phyloP scores from a whole-genome alignment of 2,888 invertebrate species.

The Acanthosepion pharaonis region DNA sequence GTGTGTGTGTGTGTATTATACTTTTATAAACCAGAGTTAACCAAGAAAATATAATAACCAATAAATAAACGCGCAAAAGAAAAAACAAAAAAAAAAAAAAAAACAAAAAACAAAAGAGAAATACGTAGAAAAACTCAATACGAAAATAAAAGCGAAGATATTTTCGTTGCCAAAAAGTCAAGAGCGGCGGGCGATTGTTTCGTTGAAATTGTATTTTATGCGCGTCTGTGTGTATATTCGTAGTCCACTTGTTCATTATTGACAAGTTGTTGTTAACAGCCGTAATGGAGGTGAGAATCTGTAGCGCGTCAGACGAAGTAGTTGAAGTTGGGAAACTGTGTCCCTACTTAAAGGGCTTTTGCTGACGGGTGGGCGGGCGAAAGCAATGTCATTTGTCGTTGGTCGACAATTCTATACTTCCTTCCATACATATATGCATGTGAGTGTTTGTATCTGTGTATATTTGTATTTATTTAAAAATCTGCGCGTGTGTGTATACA shows the following conservation, averaged over 20 bases:
- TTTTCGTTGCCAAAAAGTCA: too few species aligned
- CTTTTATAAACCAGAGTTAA: too few species aligned
- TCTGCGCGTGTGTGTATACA: too few species aligned
- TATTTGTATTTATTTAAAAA: too few species aligned
- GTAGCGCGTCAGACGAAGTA: not conserved
- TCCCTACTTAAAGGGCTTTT: conserved; percentile 3
- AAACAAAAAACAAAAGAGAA: not conserved
- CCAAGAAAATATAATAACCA: not conserved
- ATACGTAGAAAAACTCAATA: too few species aligned
- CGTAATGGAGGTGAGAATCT: conserved; percentile 8
- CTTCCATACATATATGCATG: not conserved
- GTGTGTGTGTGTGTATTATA: too few species aligned
- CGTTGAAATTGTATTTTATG: not conserved
- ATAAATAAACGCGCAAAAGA: not conserved
- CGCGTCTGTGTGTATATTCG: not conserved
- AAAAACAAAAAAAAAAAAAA: not conserved
- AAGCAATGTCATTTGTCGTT: not conserved
- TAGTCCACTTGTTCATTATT: not conserved
- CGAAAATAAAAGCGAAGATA: too few species aligned
- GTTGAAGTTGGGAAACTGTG: not conserved
- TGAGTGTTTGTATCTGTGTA: too few species aligned
- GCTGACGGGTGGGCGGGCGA: not conserved
- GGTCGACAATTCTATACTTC: not conserved
- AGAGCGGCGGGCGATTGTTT: not conserved
- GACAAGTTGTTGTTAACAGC: conserved; percentile 33